Evolutionary conservation across 1,140 invertebrate genomes (phyloP), one percentile per base, ranked within the genome.

Genomic region (Drosophila triauraria): DNA sequence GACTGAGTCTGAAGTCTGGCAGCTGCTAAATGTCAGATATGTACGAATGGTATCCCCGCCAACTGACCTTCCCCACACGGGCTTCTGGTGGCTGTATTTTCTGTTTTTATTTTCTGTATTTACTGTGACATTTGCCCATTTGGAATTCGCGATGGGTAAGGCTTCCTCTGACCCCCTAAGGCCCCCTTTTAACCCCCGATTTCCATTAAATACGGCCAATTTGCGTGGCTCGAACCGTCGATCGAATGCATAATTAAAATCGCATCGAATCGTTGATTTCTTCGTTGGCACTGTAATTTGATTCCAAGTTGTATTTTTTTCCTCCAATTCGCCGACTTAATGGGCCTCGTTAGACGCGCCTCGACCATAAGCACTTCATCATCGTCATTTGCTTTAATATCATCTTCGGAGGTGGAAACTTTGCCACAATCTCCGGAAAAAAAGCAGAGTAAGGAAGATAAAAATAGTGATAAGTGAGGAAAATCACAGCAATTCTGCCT

Each of bases 231-330:
- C 42, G 9, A 54, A 50, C 32, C 58, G 51, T 46, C 67, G 10
- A 74, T 82, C 62, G 80, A 61, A 61, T 83, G 69, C 80, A 75
- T 82, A 82, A 82, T 82, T 82, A 70, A 86, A 82, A 76, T 63
- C 83, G 50, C 78, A 86, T 82, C 83, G 53, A 76, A 82, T 82
- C 51, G 43, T 53, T 68, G 67, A 57, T 48, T 71, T 78, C 38
- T 48, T 54, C 57, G 62, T 32, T 46, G 61, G 27, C 60, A 72
- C 59, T 65, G 61, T 53, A 79, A 86, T 82, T 82, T 86, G 46
- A 78, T 71, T 71, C 54, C 47, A 60, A 59, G 58, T 60, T 43
- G 17, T 25, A 20, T n/a, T 17, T 60, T 60, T 74, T 72, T 59
- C 60, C 65, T 59, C 32, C 46, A 72, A 80, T 58, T 76, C 30